Conservation (phyloP, 1,140 invertebrate species). For the Linepithema humile region DNA sequence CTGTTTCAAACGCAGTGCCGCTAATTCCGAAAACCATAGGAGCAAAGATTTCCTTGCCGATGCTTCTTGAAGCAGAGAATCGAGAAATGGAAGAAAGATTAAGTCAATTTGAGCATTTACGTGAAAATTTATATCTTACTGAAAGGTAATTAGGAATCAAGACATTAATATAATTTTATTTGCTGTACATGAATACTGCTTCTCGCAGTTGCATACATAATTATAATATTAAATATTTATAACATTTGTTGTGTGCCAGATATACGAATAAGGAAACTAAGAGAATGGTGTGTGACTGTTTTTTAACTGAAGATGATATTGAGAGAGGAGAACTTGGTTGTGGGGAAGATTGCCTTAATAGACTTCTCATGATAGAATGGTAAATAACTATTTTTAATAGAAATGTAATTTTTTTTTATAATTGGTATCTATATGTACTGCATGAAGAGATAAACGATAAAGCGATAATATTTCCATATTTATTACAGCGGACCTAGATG, state of each 20-base stretch:
- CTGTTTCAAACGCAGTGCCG: constrained; percentile 22
- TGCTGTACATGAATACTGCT: constrained; percentile 11
- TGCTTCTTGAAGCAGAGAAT: constrained; percentile 77
- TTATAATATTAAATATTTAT: constrained; percentile 32
- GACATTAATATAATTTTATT: neutral
- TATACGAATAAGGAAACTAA: constrained; percentile 94
- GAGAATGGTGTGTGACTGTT: constrained; percentile 98
- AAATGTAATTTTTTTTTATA: constrained; percentile 27
- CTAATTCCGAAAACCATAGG: constrained; percentile 68
- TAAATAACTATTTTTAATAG: constrained; percentile 81
- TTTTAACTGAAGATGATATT: constrained; percentile 94
- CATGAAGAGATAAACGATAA: neutral
- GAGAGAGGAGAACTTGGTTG: constrained; percentile 93
- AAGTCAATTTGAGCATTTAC: constrained; percentile 91
- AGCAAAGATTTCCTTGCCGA: constrained; percentile 76
- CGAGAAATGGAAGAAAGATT: constrained; percentile 89
- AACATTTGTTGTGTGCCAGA: constrained; percentile 78
- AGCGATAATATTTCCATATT: constrained; percentile 27
- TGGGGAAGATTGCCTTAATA: constrained; percentile 98
- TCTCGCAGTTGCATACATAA: neutral
- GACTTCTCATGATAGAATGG: constrained; percentile 99
- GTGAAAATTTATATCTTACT: constrained; percentile 94
- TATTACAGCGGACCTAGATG: constrained; percentile 93
- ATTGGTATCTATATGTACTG: constrained; percentile 1
- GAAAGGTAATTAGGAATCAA: constrained; percentile 85